Evolutionary conservation across 1,140 invertebrate genomes (phyloP).

Genomic region (Ips nitidus): DNA sequence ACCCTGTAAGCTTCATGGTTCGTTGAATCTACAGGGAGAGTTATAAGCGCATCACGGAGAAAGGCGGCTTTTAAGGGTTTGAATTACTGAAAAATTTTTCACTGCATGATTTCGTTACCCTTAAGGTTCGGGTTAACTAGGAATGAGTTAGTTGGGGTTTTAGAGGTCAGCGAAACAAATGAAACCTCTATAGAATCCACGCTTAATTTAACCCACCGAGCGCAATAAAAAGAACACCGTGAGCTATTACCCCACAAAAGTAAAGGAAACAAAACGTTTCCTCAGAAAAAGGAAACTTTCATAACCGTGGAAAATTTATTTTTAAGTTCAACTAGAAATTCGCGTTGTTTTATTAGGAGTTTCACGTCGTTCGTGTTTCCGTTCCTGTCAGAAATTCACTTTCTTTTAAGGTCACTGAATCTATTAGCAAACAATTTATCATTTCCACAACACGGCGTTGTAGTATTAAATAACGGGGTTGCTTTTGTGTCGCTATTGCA

Average conservation of each 20-base stretch:
- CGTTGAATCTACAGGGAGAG: slow-evolving; percentile 30
- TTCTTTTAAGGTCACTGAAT: slow-evolving; percentile 32
- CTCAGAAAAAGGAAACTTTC: slow-evolving; percentile 10
- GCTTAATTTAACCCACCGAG: too few species aligned
- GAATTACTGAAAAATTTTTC: slow-evolving; percentile 18
- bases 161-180: too few species aligned
- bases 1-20: slow-evolving; percentile 32
- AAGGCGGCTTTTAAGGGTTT: slow-evolving; percentile 33
- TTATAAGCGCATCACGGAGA: slow-evolving; percentile 28
- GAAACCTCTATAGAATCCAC: too few species aligned
- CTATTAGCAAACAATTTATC: slow-evolving; percentile 29
- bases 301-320: slow-evolving; percentile 21
- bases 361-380: slow-evolving; percentile 29
- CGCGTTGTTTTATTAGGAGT: slow-evolving; percentile 26
- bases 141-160: too few species aligned
- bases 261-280: slow-evolving; percentile 1
- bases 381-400: slow-evolving; percentile 28
- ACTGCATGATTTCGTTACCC: slow-evolving; percentile 5
- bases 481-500: slow-evolving; percentile 15
- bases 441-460: slow-evolving; percentile 17
- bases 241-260: not conserved
- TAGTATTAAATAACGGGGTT: slow-evolving; percentile 11
- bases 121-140: not conserved
- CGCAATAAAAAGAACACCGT: not conserved
- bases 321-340: slow-evolving; percentile 22